These are phyloP conservation scores for Spilosoma lubricipeda DNA, from an alignment of 2,888 invertebrate genomes.

Conservation along the genomic window DNA sequence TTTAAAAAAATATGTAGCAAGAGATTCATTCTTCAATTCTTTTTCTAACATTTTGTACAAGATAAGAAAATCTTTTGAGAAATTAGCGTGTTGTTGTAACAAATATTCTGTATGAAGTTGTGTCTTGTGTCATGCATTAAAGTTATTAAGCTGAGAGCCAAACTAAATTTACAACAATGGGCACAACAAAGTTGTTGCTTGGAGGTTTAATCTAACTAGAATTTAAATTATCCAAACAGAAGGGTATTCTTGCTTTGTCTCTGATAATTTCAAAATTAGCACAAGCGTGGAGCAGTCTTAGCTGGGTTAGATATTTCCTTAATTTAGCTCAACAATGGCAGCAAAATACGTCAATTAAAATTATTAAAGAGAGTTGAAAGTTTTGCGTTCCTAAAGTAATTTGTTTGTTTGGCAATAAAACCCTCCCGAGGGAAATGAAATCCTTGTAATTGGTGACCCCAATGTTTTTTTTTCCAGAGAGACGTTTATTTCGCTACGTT, in stretches of 20 bases:
- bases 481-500: background rate
- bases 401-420: background rate
- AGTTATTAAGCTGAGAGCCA: background rate
- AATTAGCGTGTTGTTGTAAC: background rate
- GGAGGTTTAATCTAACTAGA: conserved; percentile 28
- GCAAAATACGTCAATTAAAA: background rate
- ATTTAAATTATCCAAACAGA: conserved; percentile 27
- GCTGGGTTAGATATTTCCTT: conserved; percentile 24
- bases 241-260: conserved; percentile 12
- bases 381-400: background rate
- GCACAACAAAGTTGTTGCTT: conserved; percentile 23
- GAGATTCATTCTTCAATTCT: background rate
- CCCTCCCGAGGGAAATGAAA: background rate
- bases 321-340: conserved; percentile 23
- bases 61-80: background rate
- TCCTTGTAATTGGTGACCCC: background rate
- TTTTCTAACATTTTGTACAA: background rate
- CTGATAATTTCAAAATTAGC: conserved; percentile 23
- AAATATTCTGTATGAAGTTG: background rate
- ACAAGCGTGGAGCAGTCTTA: conserved; percentile 11
- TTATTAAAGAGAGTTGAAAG: background rate
- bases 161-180: background rate
- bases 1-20: too few species aligned
- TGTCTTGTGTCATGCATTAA: background rate
- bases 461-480: background rate